Evolutionary conservation across 2,888 invertebrate species (phyloP), one percentile per base, ranked within the genome.

Genomic region (Thereva nobilitata): DNA sequence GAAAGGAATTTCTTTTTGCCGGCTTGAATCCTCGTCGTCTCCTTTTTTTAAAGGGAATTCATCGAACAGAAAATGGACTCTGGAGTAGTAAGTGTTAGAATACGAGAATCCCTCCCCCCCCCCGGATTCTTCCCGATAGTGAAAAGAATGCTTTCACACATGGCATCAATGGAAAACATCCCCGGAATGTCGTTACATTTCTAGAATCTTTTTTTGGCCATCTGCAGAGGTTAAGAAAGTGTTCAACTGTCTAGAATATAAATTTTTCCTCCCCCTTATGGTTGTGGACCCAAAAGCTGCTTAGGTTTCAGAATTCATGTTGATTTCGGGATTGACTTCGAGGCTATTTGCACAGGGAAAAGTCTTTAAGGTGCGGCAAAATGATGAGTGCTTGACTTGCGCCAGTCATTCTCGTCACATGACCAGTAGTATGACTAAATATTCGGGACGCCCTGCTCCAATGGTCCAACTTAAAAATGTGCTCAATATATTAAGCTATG

Each of bases 111-210:
- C 23, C 23, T 2, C 23, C 23, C 23, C 23, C 1, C 1, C 23
- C 23, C 23, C 23, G 23, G 2, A n/a, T n/a, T n/a, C n/a, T 23
- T 23, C 1, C 61, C 61, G 61, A 61, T 61, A 61, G 61, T 61
- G 61, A 61, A 61, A 61, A 61, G 61, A 61, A 61, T 61, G 61
- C 50, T 61, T 61, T 61, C 61, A 61, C 61, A 61, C 61, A 61
- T 61, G 61, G 50, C 61, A 61, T 61, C 61, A 61, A 61, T 50
- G 40, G 34, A 41, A 61, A 61, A 38, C 50, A 61, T 61, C 50
- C 34, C 50, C 10, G 61, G 61, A 61, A 61, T 61, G 61, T 61
- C 61, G 42, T 40, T 50, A 37, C 61, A 41, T 50, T 61, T 61
- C 23, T 61, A 61, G 61, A 61, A 61, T 50, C 50, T 49, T 61